A percentile compares a stretch with the other conserved stretches of the same genome.
phyloP scores from a whole-genome alignment of 1,140 invertebrate species.

The Diploscapter pachys region DNA sequence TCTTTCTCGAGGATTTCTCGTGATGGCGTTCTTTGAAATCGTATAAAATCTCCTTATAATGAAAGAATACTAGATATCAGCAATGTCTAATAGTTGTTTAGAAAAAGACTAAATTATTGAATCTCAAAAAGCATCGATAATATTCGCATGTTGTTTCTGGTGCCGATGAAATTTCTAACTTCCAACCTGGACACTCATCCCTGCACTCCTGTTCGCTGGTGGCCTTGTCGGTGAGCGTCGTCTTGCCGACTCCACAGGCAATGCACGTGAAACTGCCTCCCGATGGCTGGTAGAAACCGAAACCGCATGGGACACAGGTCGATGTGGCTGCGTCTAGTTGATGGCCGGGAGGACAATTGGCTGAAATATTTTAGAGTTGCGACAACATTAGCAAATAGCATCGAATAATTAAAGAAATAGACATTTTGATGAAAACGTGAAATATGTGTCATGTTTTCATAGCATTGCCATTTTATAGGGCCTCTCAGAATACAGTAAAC shows the following conservation, averaged over 20 bases:
- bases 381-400: background rate
- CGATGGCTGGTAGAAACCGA: constrained; percentile 85
- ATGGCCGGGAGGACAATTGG: constrained; percentile 49
- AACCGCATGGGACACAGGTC: constrained; percentile 82
- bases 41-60: too few relatives aligned
- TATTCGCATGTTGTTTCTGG: background rate
- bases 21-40: too few relatives aligned
- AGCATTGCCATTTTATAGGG: too few relatives aligned
- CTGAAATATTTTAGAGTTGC: constrained; percentile 53
- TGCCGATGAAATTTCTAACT: background rate
- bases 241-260: constrained; percentile 84
- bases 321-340: constrained; percentile 66
- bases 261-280: constrained; percentile 85
- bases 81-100: background rate
- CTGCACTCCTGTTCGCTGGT: constrained; percentile 73
- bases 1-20: too few relatives aligned
- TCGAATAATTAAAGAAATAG: constrained; percentile 21
- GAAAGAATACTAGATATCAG: constrained; percentile 4
- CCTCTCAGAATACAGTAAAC: too few relatives aligned
- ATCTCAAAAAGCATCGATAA: background rate
- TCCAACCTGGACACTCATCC: constrained; percentile 61
- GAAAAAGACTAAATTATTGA: constrained; percentile 14
- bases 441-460: too few relatives aligned
- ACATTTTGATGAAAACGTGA: too few relatives aligned
- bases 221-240: constrained; percentile 73